Base-by-base conservation (phyloP, 2,797 vertebrate genomes). In the Percopsis omiscomaycus region DNA sequence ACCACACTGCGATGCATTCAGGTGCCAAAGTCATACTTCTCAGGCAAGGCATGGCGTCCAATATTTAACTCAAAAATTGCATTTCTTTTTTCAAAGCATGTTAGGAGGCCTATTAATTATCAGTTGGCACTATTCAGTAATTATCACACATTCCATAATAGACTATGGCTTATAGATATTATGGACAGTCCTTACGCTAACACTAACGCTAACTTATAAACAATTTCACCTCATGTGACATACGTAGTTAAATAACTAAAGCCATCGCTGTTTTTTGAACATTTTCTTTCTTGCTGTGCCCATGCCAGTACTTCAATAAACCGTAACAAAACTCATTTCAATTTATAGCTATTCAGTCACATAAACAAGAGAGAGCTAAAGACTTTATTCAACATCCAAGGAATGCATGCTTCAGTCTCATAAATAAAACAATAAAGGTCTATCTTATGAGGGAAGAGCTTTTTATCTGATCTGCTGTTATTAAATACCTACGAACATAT, bases 381-480 rank as follows among this genome's bases (percentile, higher is more conserved):
- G 54, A 44, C 65, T 73, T 46, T 74, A 59, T 59, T 62, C 75
- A 64, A 48, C 61, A 58, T 64, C 69, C 37, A 27, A 64, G 80
- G 64, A 71, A 75, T 57, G 12, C 49, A 49, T 69, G 49, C 70
- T 51, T n/a, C 37, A 2, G 13, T 44, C 66, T 63, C 57, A 71
- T 82, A 66, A 86, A 79, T 47, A 13, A 45, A 55, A 50, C 64
- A 32, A 61, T 78, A 75, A 75, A 75, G 68, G 50, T 27, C 49
- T 29, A n/a, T n/a, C 5, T n/a, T 16, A 28, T 32, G 37, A 64
- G 42, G 60, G 28, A 47, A 56, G 15, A 61, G 48, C 73, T 64
- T 28, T 55, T 79, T 75, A 79, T 79, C 73, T 77, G 74, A 81
- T 83, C 16, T n/a, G 54, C 55, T 63, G 64, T 53, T 29, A 75